A percentile compares a stretch with the other conserved stretches of the same genome.
Conservation (phyloP, 2,888 invertebrate species). For the Apamea crenata region DNA sequence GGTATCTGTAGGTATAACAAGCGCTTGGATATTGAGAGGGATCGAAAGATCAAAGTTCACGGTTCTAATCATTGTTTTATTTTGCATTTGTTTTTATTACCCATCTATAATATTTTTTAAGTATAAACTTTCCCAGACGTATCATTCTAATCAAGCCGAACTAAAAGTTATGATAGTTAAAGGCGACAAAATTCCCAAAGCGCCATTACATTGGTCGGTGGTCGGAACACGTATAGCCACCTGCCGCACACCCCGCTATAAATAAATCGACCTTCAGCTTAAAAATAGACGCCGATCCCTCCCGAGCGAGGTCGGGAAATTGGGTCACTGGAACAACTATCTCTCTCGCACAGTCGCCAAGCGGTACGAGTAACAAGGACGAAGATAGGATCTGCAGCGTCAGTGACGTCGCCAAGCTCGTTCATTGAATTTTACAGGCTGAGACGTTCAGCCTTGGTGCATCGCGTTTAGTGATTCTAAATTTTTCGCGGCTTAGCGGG, state of each 20-base stretch:
- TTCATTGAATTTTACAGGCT: constrained; percentile 88
- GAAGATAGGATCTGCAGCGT: constrained; percentile 78
- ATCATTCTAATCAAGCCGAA: not conserved
- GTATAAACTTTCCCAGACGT: not conserved
- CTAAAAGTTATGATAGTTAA: constrained; percentile 9
- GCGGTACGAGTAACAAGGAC: constrained; percentile 72
- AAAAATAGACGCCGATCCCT: constrained; percentile 89
- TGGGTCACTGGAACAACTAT: constrained; percentile 83
- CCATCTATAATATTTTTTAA: not conserved
- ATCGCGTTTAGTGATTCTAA: constrained; percentile 70
- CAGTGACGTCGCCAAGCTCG: constrained; percentile 85
- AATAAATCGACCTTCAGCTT: constrained; percentile 90
- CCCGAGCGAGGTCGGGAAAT: constrained; percentile 88
- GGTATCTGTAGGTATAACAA: not conserved
- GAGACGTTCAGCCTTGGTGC: constrained; percentile 76
- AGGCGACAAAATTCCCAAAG: constrained; percentile 20
- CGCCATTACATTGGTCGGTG: constrained; percentile 47
- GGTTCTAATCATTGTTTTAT: not conserved
- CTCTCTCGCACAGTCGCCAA: constrained; percentile 72
- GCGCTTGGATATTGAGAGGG: not conserved
- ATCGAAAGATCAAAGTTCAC: constrained; percentile 11
- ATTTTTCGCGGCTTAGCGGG: constrained; percentile 31
- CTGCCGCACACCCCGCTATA: constrained; percentile 81
- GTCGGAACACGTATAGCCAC: constrained; percentile 70
- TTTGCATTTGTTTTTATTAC: not conserved